These are phyloP conservation scores for Plestiodon gilberti DNA, from an alignment of 2,113 vertebrate species.

Conservation along the genomic window DNA sequence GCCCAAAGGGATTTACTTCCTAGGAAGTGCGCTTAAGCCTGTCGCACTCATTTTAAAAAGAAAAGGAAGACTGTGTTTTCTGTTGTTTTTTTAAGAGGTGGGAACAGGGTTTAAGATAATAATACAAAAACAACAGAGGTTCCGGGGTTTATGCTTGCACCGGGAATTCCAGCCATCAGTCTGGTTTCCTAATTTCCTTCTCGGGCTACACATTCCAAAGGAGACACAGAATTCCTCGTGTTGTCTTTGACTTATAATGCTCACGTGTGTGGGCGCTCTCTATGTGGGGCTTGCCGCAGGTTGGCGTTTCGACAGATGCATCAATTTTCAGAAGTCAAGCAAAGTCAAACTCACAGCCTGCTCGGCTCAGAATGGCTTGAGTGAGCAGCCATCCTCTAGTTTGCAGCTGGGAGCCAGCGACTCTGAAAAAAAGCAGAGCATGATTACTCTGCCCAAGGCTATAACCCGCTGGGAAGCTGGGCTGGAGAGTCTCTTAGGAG, in stretches of 20 bases:
- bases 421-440: background rate
- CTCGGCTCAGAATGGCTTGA: background rate
- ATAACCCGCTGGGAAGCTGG: background rate
- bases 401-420: background rate
- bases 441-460: background rate
- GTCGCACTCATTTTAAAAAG: too few relatives aligned
- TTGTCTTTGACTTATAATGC: background rate
- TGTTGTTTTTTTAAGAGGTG: too few relatives aligned
- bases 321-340: background rate
- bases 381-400: background rate
- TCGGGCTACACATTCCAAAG: background rate
- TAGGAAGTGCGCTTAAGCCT: too few relatives aligned
- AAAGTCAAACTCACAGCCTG: background rate
- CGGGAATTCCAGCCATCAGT: too few relatives aligned
- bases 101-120: too few relatives aligned
- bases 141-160: too few relatives aligned
- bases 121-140: too few relatives aligned
- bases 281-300: background rate
- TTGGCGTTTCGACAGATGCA: background rate
- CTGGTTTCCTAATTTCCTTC: too few relatives aligned
- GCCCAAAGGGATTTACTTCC: too few relatives aligned
- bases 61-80: too few relatives aligned
- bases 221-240: background rate
- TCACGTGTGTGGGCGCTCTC: background rate
- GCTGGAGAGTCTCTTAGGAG: background rate